phyloP scores from a whole-genome alignment of 2,888 invertebrate species.

The Cybosia mesomella region DNA sequence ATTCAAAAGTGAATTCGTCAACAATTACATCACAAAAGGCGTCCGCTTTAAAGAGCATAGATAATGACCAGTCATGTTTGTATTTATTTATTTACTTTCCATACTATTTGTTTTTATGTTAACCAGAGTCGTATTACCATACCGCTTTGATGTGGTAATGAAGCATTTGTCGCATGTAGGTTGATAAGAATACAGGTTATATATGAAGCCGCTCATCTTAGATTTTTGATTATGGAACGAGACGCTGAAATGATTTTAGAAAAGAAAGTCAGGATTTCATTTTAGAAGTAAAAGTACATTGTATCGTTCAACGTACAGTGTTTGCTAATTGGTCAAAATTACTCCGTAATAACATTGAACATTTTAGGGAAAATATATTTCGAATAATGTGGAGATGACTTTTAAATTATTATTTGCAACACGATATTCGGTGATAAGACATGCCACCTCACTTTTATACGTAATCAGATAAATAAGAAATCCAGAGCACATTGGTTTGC shows the following conservation, averaged over 20 bases:
- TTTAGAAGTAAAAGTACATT: too few relatives aligned
- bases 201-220: conserved; percentile 11
- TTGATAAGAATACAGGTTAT: conserved; percentile 15
- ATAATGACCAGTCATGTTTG: conserved; percentile 38
- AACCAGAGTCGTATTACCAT: conserved; percentile 43
- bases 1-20: conserved; percentile 3
- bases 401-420: too few relatives aligned
- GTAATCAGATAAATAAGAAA: too few relatives aligned
- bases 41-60: conserved; percentile 6
- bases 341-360: too few relatives aligned
- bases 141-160: conserved; percentile 52
- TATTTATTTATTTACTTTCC: conserved; percentile 34
- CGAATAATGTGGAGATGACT: too few relatives aligned
- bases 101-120: conserved; percentile 20
- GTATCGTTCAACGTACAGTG: too few relatives aligned
- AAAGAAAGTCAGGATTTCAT: not conserved
- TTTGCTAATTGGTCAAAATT: too few relatives aligned
- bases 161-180: conserved; percentile 29
- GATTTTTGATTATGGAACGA: conserved; percentile 12
- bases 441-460: too few relatives aligned
- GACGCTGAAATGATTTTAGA: not conserved
- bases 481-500: too few relatives aligned
- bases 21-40: conserved; percentile 9
- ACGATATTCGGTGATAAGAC: too few relatives aligned
- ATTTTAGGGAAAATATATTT: too few relatives aligned